Base-by-base conservation (phyloP, 2,797 vertebrate genomes). In the Kryptolebias ocellatus region DNA sequence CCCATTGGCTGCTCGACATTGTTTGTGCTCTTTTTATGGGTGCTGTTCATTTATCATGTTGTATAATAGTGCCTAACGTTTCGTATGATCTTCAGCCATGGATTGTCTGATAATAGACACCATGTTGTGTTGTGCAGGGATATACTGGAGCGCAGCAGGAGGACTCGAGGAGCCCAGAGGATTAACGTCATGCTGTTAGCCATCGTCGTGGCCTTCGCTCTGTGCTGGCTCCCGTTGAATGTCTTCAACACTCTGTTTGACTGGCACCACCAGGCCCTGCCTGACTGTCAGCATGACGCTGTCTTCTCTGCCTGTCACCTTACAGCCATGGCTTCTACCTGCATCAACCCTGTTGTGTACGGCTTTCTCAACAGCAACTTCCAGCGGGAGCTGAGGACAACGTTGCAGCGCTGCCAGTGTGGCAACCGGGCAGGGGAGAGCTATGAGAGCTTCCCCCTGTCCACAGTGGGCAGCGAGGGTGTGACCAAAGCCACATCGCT, bases 301-400 rank as follows among this genome's bases (percentile, higher is more conserved):
- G 90, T 95, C 73, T 95, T 95, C 88, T 95, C 94, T 1, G 92
- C 92, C 27, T 95, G 94, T 53, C 94, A 95, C 78, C 85, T 95
- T 0, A 85, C 79, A 0, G 94, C 94, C 2, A 95, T 95, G 94
- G 92, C 92, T 3, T 94, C 94, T 74, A 94, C 93, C 24, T 95
- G 94, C 66, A 85, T 95, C 50, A 95, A 94, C 78, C 94, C 94
- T 0, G 84, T 95, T 59, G 91, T 94, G 49, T 95, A 95, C 4
- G 94, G 94, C 50, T 95, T 95, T 78, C 93, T 95, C 78, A 95
- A 95, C 88, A 95, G 91, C 86, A 95, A 94, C 85, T 94, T 95
- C 83, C 93, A 95, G 76, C 88, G 91, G 76, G 94, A 95, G 82
- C 84, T 95, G 31, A 92, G 90, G 72, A 46, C 76, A 0, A 88